Base-by-base conservation (phyloP, 92 coral and sea anemone species). In the Porites rus region DNA sequence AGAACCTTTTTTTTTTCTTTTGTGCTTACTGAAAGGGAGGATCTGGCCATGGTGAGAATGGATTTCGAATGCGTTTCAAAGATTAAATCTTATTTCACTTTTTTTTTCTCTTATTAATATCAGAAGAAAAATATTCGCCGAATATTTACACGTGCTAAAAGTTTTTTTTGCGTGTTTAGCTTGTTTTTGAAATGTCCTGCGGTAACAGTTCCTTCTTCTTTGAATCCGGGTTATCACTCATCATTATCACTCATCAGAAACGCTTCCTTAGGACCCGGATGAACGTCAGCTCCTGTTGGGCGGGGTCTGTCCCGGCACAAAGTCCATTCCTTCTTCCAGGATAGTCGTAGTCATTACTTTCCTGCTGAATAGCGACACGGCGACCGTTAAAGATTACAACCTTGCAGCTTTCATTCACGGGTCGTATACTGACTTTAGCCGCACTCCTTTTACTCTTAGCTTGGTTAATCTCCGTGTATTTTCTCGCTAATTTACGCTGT, bases 251-350 rank as follows among this genome's bases (percentile, higher is more conserved):
- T n/a, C 59, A 43, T 38, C 6, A 63, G 43, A 78, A 63, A 63
- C 72, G 46, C 14, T 78, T 65, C 60, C 83, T 46, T 1, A 65
- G 60, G 51, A 78, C 82, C 19, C 72, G 83, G 72, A 78, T 46
- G 62, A 64, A 78, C 5, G 83, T 78, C 54, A 19, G 72, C 17
- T 78, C 60, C 20, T 78, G 61, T 10, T 78, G 51, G 20, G 73
- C 62, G 59, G 72, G 43, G 4, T 19, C 50, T 19, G 83, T 63
- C 18, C 50, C 14, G 31, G 0, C 12, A 50, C 83, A 78, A 53
- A 65, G 73, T 65, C 83, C 72, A 16, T 46, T 13, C 21, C 72
- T 78, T 65, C 83, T 65, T 12, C 13, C 43, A 1, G 8, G 14
- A 12, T 2, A 20, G 0, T 78, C 58, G 25, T 10, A 1, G 11